phyloP scores from a whole-genome alignment of 1,140 invertebrate species.

The Micrasema minimum region DNA sequence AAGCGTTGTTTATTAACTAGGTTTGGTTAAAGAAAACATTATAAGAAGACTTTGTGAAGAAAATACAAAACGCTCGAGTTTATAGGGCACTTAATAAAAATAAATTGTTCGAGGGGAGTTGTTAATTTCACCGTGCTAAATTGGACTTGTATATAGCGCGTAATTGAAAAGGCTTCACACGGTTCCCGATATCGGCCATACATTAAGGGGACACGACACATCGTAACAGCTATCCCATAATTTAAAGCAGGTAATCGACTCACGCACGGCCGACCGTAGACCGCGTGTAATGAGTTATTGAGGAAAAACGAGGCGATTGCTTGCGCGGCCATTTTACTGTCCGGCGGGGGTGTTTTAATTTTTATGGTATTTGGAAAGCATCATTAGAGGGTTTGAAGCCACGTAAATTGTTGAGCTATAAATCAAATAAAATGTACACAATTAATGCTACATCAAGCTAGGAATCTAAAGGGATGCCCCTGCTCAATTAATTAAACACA shows the following conservation, averaged over 20 bases:
- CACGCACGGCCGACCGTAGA: conserved; percentile 25
- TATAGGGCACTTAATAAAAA: too few relatives aligned
- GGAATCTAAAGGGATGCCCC: not conserved
- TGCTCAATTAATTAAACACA: not conserved
- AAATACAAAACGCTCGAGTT: too few relatives aligned
- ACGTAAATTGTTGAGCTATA: conserved; percentile 4
- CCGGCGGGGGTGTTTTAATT: conserved; percentile 23
- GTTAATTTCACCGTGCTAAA: conserved; percentile 10
- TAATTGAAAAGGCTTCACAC: conserved; percentile 29
- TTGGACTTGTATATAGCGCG: conserved; percentile 18
- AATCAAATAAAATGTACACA: conserved; percentile 25
- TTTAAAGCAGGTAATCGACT: conserved; percentile 41
- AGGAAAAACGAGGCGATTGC: conserved; percentile 38
- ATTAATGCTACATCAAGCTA: conserved; percentile 1
- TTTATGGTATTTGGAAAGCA: conserved; percentile 36
- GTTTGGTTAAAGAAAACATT: too few relatives aligned
- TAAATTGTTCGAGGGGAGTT: too few relatives aligned
- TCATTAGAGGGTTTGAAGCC: conserved; percentile 18
- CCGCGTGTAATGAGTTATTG: conserved; percentile 43
- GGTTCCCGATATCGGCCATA: conserved; percentile 13
- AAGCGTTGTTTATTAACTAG: too few relatives aligned
- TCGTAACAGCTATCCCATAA: conserved; percentile 33
- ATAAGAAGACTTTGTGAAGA: too few relatives aligned
- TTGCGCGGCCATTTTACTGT: conserved; percentile 19
- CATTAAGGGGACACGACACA: conserved; percentile 33